phyloP scores from a whole-genome alignment of 2,888 invertebrate genomes.

The Galerucella nymphaeae region DNA sequence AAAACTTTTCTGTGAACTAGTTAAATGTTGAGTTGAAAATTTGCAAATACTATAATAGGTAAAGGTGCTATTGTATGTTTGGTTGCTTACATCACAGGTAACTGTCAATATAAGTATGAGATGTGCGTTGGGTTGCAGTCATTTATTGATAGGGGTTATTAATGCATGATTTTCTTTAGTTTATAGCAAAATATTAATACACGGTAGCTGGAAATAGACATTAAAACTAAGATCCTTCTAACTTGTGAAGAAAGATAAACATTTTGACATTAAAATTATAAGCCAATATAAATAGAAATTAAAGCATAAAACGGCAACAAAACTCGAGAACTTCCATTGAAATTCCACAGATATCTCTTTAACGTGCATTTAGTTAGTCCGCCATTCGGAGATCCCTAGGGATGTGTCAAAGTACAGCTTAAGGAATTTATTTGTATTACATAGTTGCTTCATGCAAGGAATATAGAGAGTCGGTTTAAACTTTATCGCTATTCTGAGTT shows the following conservation, averaged over 20 bases:
- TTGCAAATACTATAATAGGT: too few species aligned
- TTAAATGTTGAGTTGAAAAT: not conserved
- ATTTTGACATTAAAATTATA: not conserved
- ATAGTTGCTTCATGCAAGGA: constrained; percentile 35
- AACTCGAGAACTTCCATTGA: constrained; percentile 30
- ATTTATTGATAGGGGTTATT: too few species aligned
- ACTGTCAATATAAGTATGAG: too few species aligned
- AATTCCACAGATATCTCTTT: constrained; percentile 35
- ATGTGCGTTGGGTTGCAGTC: too few species aligned
- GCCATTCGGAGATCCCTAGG: constrained; percentile 28
- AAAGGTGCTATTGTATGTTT: too few species aligned
- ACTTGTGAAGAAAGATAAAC: not conserved
- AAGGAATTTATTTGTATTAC: constrained; percentile 36
- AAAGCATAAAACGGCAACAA: constrained; percentile 15
- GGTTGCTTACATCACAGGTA: too few species aligned
- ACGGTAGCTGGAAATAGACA: too few species aligned
- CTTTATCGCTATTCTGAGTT: constrained; percentile 37
- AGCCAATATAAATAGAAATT: constrained; percentile 16
- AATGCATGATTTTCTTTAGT: too few species aligned
- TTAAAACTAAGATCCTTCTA: not conserved
- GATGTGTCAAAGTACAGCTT: constrained; percentile 38
- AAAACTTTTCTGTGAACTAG: not conserved
- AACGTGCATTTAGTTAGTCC: constrained; percentile 34
- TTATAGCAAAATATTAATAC: too few species aligned
- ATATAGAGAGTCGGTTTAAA: constrained; percentile 35